phyloP scores from a whole-genome alignment of 2,888 invertebrate genomes.

The Parasteatoda lunata region DNA sequence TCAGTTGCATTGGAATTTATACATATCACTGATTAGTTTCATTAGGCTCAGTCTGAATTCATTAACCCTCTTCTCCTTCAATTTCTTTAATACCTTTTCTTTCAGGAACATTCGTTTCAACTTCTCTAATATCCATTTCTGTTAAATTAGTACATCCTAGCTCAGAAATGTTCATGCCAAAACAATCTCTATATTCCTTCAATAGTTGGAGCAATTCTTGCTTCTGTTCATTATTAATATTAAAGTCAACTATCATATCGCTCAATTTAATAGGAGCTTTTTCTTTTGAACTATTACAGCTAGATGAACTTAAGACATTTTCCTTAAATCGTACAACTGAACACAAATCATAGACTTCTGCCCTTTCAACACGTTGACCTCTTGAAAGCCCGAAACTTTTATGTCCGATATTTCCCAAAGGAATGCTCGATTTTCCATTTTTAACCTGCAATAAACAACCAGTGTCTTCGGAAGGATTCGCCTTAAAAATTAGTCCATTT shows the following conservation, averaged over 20 bases:
- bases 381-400: neutral
- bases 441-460: neutral
- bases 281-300: neutral
- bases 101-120: constrained; percentile 4
- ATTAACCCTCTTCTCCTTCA: neutral
- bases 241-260: neutral
- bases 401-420: neutral
- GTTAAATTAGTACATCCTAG: neutral
- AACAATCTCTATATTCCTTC: neutral
- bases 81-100: neutral
- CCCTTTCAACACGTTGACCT: neutral
- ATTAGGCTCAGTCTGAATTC: too few species aligned
- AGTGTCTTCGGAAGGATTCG: neutral
- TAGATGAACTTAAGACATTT: neutral
- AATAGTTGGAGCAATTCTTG: neutral
- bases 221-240: neutral
- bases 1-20: too few species aligned
- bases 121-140: constrained; percentile 10
- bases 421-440: neutral
- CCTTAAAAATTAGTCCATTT: constrained; percentile 9
- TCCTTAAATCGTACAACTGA: neutral
- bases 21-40: too few species aligned
- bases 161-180: neutral
- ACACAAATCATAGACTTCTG: neutral
- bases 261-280: neutral